Conservation (phyloP, 2,888 invertebrate genomes). For the Notodonta dromedarius region DNA sequence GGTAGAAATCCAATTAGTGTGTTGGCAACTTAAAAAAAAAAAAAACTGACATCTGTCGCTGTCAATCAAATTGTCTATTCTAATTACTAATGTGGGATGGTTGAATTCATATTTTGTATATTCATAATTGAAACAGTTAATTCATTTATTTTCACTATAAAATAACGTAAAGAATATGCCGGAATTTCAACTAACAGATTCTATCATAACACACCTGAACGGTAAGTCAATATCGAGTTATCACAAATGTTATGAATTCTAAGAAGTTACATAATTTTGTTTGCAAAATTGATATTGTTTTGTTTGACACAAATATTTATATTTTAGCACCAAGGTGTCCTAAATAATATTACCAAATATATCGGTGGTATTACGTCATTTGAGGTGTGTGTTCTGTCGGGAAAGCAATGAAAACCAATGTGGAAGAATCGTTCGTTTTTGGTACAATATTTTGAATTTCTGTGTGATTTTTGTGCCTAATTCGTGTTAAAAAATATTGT, state of each 20-base stretch:
- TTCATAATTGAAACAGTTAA: not conserved
- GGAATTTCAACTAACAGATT: conserved; percentile 67
- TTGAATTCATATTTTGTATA: conserved; percentile 6
- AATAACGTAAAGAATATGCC: conserved; percentile 55
- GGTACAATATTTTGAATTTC: conserved; percentile 45
- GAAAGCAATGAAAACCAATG: conserved; percentile 42
- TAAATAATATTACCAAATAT: conserved; percentile 47
- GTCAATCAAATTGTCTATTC: not conserved
- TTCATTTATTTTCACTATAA: not conserved
- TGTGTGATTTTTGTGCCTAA: conserved; percentile 25
- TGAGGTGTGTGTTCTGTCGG: conserved; percentile 21
- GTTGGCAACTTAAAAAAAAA: not conserved
- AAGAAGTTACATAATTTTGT: conserved; percentile 74
- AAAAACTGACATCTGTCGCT: conserved; percentile 9
- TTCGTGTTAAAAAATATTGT: not conserved
- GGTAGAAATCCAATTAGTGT: not conserved
- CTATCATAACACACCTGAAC: conserved; percentile 68
- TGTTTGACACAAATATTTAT: conserved; percentile 73
- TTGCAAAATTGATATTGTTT: conserved; percentile 60
- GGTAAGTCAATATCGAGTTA: conserved; percentile 52
- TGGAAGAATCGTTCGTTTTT: conserved; percentile 52
- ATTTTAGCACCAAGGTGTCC: conserved; percentile 73
- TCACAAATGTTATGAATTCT: conserved; percentile 25
- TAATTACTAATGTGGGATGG: conserved; percentile 14
- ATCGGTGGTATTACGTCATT: conserved; percentile 50